These are phyloP conservation scores for Hoplostethus atlanticus DNA, from an alignment of 2,797 vertebrate species.

Conservation along the genomic window DNA sequence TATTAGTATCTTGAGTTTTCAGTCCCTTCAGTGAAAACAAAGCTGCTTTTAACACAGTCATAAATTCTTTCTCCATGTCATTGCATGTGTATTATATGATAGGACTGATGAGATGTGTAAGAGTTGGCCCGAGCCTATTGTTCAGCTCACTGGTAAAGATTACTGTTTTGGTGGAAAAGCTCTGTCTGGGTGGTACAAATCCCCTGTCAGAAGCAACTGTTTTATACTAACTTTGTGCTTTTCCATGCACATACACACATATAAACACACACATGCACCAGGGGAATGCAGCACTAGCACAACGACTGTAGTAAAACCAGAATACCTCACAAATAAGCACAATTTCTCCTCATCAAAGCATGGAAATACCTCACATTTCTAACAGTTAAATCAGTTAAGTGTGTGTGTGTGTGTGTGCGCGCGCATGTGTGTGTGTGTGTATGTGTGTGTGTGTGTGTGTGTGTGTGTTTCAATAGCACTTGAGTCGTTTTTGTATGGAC, in stretches of 20 bases:
- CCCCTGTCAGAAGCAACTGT: slow-evolving; percentile 33
- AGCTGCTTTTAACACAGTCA: slow-evolving; percentile 3
- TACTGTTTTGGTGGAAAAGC: slow-evolving; percentile 48
- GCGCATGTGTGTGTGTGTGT: not conserved
- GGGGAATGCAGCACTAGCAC: slow-evolving; percentile 58
- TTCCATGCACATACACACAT: slow-evolving; percentile 19
- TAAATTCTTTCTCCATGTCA: slow-evolving; percentile 4
- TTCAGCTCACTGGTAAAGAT: slow-evolving; percentile 22
- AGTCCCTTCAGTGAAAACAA: slow-evolving; percentile 21
- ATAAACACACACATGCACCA: not conserved
- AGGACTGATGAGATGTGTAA: slow-evolving; percentile 22
- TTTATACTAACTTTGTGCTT: slow-evolving; percentile 44
- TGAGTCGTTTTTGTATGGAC: not conserved
- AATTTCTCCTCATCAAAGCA: slow-evolving; percentile 44
- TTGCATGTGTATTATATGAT: slow-evolving; percentile 22
- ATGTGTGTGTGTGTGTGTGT: not conserved
- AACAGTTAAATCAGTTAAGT: slow-evolving; percentile 17
- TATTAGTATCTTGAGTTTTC: slow-evolving; percentile 45
- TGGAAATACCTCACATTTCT: slow-evolving; percentile 45
- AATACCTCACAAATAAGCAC: slow-evolving; percentile 56
- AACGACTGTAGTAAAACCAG: slow-evolving; percentile 28
- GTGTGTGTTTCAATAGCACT: not conserved
- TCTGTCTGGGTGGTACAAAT: slow-evolving; percentile 58
- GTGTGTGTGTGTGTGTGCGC: slow-evolving; percentile 5
- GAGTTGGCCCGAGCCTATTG: not conserved